Conservation (phyloP, 2,888 invertebrate genomes). For the Nudaria mundana region DNA sequence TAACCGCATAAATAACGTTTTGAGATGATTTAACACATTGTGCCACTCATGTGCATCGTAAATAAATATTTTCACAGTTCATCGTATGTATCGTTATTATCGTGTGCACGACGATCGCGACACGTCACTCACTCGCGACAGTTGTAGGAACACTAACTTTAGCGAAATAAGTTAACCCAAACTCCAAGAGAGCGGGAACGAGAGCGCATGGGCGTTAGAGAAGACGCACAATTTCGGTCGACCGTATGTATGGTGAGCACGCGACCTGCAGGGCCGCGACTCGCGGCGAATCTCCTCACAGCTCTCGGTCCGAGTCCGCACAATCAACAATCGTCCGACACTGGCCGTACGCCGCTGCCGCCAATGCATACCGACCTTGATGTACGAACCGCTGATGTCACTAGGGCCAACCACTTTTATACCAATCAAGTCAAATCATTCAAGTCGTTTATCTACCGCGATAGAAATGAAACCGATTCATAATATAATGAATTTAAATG, state of each 20-base stretch:
- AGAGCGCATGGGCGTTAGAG: conserved; percentile 56
- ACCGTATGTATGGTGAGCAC: conserved; percentile 17
- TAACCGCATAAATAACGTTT: conserved; percentile 32
- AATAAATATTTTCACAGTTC: conserved; percentile 49
- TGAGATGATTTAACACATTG: conserved; percentile 39
- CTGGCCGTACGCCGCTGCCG: not conserved
- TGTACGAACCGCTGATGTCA: conserved; percentile 27
- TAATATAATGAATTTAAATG: not conserved
- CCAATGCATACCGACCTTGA: conserved; percentile 23
- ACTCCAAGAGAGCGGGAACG: conserved; percentile 58
- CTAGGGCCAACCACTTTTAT: conserved; percentile 15
- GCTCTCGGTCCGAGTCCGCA: not conserved
- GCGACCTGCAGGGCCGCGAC: conserved; percentile 19
- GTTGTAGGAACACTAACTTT: conserved; percentile 64
- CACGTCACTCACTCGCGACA: conserved; percentile 59
- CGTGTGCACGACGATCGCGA: conserved; percentile 40
- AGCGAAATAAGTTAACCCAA: conserved; percentile 50
- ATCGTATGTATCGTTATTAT: conserved; percentile 51
- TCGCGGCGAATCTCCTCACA: conserved; percentile 8
- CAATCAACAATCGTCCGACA: not conserved
- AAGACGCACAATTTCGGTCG: conserved; percentile 24
- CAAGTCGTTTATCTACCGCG: not conserved
- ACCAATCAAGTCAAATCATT: conserved; percentile 1
- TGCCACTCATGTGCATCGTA: conserved; percentile 41
- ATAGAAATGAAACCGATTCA: not conserved